These are phyloP conservation scores for Limenitis camilla DNA, from an alignment of 2,888 invertebrate genomes.

Conservation along the genomic window DNA sequence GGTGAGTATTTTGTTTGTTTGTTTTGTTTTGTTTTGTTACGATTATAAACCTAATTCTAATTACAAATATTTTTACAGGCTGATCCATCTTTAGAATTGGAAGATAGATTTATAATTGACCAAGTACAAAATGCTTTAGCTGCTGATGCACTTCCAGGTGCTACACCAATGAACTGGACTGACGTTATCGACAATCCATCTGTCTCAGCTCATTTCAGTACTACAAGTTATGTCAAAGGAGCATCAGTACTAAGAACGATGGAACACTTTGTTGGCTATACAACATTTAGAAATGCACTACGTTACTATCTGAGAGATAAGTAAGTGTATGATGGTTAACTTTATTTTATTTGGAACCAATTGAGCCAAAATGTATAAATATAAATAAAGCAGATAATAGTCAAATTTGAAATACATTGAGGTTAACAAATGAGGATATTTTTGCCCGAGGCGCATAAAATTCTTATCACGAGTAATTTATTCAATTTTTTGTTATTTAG, in stretches of 20 bases:
- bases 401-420: too few relatives aligned
- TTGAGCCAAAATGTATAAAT: too few relatives aligned
- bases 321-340: slow-evolving; percentile 49
- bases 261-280: slow-evolving; percentile 74
- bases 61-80: slow-evolving; percentile 37
- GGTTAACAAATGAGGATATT: too few relatives aligned
- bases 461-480: neutral
- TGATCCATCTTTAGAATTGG: slow-evolving; percentile 49
- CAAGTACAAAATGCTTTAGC: slow-evolving; percentile 79
- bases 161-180: slow-evolving; percentile 64
- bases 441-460: neutral
- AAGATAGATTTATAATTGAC: slow-evolving; percentile 79
- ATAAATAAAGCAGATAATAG: too few relatives aligned
- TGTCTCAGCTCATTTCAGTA: slow-evolving; percentile 77
- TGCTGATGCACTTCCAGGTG: slow-evolving; percentile 67
- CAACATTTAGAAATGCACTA: slow-evolving; percentile 72
- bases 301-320: slow-evolving; percentile 70
- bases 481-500: slow-evolving; percentile 30
- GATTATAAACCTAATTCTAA: neutral
- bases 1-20: slow-evolving; percentile 38
- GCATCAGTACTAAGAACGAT: slow-evolving; percentile 79
- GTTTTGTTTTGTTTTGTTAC: too few relatives aligned
- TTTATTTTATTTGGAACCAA: neutral
- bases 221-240: slow-evolving; percentile 81
- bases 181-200: slow-evolving; percentile 70